phyloP scores from a whole-genome alignment of 2,113 vertebrate genomes.

The Muntiacus reevesi region DNA sequence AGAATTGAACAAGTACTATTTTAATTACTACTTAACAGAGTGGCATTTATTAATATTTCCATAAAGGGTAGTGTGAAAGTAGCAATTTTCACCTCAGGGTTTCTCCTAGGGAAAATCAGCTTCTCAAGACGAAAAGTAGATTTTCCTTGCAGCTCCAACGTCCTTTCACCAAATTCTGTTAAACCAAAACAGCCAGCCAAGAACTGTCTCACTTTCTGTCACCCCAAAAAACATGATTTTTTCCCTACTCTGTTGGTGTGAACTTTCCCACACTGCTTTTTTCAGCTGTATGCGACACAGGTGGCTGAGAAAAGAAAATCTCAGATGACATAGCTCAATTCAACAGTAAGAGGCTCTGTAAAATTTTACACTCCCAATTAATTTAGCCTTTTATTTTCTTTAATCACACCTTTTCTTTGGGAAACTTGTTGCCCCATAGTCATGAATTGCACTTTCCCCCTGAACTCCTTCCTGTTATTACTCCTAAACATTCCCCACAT shows the following conservation, averaged over 20 bases:
- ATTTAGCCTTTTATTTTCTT: not conserved
- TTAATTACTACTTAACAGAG: conserved; percentile 58
- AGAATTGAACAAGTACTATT: conserved; percentile 22
- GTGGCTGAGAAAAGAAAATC: not conserved
- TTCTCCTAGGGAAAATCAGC: conserved; percentile 45
- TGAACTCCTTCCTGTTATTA: not conserved
- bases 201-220: conserved; percentile 24
- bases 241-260: not conserved
- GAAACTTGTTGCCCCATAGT: not conserved
- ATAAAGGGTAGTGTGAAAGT: conserved; percentile 12
- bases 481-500: not conserved
- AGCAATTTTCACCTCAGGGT: conserved; percentile 51
- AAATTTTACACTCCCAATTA: not conserved
- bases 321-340: not conserved
- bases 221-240: not conserved
- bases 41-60: conserved; percentile 60
- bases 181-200: conserved; percentile 21
- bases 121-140: conserved; percentile 40
- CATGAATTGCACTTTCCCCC: not conserved
- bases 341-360: not conserved
- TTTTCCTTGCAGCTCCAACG: conserved; percentile 35
- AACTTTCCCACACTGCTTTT: not conserved
- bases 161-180: conserved; percentile 37
- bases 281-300: not conserved
- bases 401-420: not conserved